These are phyloP conservation scores for Rhopalosiphum maidis DNA, from an alignment of 1,140 invertebrate genomes.

Conservation along the genomic window DNA sequence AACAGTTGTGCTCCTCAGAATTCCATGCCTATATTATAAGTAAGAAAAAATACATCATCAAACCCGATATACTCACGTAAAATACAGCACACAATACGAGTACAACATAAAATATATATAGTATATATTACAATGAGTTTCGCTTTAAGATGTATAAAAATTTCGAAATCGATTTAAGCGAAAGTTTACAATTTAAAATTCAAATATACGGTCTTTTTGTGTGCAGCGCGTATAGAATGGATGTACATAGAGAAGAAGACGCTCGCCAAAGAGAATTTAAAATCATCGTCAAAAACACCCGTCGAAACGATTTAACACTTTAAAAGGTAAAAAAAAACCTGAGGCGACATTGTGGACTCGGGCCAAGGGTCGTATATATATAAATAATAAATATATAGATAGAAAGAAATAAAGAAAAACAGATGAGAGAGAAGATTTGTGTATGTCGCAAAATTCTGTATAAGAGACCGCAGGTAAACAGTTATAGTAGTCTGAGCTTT, in stretches of 20 bases:
- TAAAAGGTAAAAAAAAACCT: neutral
- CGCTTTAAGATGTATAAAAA: neutral
- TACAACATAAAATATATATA: too few species aligned
- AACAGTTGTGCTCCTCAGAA: neutral
- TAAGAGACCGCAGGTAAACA: neutral
- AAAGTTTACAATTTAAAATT: constrained; percentile 26
- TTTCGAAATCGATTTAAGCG: neutral
- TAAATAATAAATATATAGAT: neutral
- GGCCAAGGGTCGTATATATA: neutral
- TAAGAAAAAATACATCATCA: too few species aligned
- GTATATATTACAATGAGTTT: neutral
- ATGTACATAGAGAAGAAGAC: neutral
- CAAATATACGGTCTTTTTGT: neutral
- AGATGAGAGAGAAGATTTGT: neutral
- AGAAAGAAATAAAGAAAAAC: too few species aligned
- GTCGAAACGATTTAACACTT: neutral
- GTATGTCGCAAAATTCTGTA: neutral
- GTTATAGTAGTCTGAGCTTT: neutral
- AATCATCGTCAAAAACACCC: neutral
- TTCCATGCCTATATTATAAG: too few species aligned
- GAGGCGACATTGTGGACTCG: neutral
- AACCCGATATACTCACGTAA: too few species aligned
- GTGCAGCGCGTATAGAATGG: neutral
- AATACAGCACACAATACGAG: too few species aligned
- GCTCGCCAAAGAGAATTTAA: neutral